These are phyloP conservation scores for Centropyge bicolor DNA, from an alignment of 2,797 vertebrate species.

Conservation along the genomic window DNA sequence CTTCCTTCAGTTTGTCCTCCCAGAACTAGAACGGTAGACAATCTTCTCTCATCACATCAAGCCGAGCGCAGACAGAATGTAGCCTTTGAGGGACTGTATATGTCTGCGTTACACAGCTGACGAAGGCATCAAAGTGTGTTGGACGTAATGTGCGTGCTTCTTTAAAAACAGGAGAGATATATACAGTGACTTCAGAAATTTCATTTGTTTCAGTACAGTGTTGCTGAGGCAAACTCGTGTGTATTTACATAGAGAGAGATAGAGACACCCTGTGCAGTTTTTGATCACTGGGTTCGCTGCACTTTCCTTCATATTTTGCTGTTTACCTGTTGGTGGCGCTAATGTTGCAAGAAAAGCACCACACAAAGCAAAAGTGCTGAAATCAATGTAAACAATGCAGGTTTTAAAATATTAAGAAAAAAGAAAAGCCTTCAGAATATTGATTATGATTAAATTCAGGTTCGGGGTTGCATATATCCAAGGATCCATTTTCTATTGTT, in stretches of 20 bases:
- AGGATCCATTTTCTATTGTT: not conserved
- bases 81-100: conserved; percentile 25
- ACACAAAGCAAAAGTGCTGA: not conserved
- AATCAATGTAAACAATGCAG: not conserved
- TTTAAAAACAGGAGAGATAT: not conserved
- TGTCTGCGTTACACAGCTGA: conserved; percentile 21
- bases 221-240: not conserved
- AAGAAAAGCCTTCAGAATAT: not conserved
- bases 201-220: not conserved
- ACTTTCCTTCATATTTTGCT: not conserved
- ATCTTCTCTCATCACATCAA: conserved; percentile 39
- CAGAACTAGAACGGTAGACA: conserved; percentile 17
- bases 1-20: conserved; percentile 31
- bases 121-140: conserved; percentile 6
- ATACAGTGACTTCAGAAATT: no score
- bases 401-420: not conserved
- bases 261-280: not conserved
- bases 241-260: not conserved
- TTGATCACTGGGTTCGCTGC: not conserved
- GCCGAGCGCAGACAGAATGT: not conserved
- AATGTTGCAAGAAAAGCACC: not conserved
- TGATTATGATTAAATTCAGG: not conserved
- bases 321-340: not conserved
- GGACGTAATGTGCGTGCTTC: conserved; percentile 10
- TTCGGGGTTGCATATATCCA: not conserved